Evolutionary conservation across 2,888 invertebrate species (phyloP).

Genomic region (Drosophila prostipennis): DNA sequence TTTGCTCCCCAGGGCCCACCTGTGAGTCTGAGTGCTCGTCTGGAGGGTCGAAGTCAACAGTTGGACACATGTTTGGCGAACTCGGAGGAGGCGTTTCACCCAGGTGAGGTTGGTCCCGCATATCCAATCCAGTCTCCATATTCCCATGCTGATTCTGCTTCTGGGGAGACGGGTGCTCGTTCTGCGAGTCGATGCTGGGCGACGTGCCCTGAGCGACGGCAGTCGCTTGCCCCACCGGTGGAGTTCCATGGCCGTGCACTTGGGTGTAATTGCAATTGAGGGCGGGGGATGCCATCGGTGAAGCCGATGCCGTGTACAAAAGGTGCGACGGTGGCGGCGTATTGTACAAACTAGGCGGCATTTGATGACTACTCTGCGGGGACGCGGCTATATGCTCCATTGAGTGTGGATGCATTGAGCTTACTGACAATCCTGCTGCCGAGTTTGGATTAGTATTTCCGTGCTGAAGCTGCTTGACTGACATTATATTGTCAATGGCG

Average conservation of each 20-base stretch:
- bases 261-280: constrained; percentile 72
- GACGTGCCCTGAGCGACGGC: constrained; percentile 45
- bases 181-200: constrained; percentile 48
- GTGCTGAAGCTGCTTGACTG: constrained; percentile 49
- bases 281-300: constrained; percentile 82
- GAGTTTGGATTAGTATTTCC: constrained; percentile 8
- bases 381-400: constrained; percentile 62
- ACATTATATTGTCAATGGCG: constrained; percentile 52
- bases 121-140: constrained; percentile 10
- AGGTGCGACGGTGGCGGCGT: constrained; percentile 73
- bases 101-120: constrained; percentile 56
- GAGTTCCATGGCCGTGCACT: constrained; percentile 61
- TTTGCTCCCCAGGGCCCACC: constrained; percentile 15
- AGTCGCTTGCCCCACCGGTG: constrained; percentile 46
- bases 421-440: constrained; percentile 13
- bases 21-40: constrained; percentile 31
- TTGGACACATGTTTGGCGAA: constrained; percentile 73
- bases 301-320: constrained; percentile 70
- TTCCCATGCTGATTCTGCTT: constrained; percentile 12
- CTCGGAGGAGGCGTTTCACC: constrained; percentile 76
- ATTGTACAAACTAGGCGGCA: constrained; percentile 60
- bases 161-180: constrained; percentile 30
- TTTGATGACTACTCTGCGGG: constrained; percentile 63
- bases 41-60: constrained; percentile 72
- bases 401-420: constrained; percentile 38